These are phyloP conservation scores for Atethmia centrago DNA, from an alignment of 2,888 invertebrate species.

Conservation along the genomic window DNA sequence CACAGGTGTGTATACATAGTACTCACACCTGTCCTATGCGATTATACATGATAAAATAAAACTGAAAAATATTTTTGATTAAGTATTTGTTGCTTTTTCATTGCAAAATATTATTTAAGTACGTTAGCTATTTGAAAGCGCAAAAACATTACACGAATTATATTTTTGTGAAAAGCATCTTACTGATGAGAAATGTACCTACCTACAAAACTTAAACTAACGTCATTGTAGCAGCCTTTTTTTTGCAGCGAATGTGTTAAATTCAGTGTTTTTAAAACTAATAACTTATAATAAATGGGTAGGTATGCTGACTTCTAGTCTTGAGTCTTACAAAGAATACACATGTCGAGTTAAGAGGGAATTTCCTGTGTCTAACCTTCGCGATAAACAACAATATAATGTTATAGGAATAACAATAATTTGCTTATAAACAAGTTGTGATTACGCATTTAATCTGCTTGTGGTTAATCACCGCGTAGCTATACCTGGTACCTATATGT, in stretches of 20 bases:
- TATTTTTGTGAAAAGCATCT: too few relatives aligned
- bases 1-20: too few relatives aligned
- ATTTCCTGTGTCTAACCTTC: conserved; percentile 54
- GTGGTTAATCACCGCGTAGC: conserved; percentile 16
- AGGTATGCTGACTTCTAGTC: conserved; percentile 10
- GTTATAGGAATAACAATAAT: conserved; percentile 44
- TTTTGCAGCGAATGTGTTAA: background rate
- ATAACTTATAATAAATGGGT: background rate
- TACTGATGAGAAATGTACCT: background rate
- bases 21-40: too few relatives aligned
- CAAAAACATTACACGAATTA: too few relatives aligned
- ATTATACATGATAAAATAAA: too few relatives aligned
- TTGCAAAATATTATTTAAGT: background rate
- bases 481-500: background rate
- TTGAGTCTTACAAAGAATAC: conserved; percentile 29
- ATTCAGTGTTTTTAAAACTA: background rate
- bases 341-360: conserved; percentile 27
- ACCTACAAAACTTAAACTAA: background rate
- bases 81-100: background rate
- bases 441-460: conserved; percentile 29
- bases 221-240: background rate
- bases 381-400: conserved; percentile 33
- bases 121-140: too few relatives aligned
- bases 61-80: background rate
- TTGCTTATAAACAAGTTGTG: conserved; percentile 37